Evolutionary conservation across 2,113 vertebrate species (phyloP).

Genomic region (Polypterus senegalus): DNA sequence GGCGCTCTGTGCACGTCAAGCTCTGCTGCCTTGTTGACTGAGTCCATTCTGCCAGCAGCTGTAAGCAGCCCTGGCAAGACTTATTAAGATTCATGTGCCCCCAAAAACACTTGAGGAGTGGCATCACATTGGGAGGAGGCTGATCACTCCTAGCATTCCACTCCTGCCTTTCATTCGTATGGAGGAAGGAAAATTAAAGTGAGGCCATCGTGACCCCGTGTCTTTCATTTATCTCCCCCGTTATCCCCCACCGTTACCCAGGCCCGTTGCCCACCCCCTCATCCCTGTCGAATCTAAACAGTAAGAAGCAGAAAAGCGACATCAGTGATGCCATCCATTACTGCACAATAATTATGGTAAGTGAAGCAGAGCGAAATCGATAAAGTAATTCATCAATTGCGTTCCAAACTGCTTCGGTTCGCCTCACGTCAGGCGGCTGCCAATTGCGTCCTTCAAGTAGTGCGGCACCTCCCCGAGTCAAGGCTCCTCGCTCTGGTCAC

Average conservation of each 20-base stretch:
- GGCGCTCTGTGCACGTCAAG: no score
- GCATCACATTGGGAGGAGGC: no score
- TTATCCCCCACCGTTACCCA: no score
- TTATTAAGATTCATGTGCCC: no score
- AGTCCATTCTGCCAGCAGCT: no score
- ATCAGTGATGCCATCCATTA: conserved; percentile 84
- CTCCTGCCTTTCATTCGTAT: neutral
- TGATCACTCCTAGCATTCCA: no score
- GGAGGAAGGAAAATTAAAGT: neutral
- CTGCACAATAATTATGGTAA: conserved; percentile 90
- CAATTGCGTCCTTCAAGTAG: conserved; percentile 61
- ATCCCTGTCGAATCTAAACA: conserved; percentile 39
- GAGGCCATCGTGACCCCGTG: neutral
- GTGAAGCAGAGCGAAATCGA: conserved; percentile 86
- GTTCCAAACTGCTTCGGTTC: conserved; percentile 56
- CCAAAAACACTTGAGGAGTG: no score
- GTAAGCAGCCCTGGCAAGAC: no score
- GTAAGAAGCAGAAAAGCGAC: conserved; percentile 45
- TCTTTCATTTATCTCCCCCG: no score
- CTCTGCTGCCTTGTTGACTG: no score
- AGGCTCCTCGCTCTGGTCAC: conserved; percentile 44
- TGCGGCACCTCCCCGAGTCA: conserved; percentile 43
- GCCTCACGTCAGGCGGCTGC: conserved; percentile 55
- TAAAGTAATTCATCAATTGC: conserved; percentile 87
- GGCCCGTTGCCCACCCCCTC: neutral